These are phyloP conservation scores for Andrena minutula DNA, from an alignment of 2,888 invertebrate species.

Conservation along the genomic window DNA sequence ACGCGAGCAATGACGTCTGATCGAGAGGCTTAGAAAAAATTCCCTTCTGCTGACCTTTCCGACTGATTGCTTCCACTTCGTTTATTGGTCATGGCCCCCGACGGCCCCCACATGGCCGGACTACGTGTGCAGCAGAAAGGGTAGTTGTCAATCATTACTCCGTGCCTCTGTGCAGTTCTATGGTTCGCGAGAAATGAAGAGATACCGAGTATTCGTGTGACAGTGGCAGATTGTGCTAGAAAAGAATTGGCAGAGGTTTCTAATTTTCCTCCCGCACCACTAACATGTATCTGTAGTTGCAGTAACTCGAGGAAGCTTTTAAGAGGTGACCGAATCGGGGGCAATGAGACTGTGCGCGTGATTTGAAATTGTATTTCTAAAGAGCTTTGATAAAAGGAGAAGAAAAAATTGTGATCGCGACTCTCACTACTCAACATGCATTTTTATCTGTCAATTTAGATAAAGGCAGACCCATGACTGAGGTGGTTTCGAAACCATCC, in stretches of 20 bases:
- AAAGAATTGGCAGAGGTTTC: neutral
- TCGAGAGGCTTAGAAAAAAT: neutral
- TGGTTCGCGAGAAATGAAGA: constrained; percentile 11
- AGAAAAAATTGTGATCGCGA: neutral
- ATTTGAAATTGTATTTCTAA: neutral
- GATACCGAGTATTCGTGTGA: neutral
- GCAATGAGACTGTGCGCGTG: neutral
- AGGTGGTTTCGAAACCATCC: constrained; percentile 27
- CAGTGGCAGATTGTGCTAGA: neutral
- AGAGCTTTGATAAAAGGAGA: neutral
- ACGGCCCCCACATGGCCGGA: neutral
- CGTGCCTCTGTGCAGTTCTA: constrained; percentile 14
- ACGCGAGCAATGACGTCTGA: neutral
- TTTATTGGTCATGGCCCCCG: neutral
- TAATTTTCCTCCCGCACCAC: neutral
- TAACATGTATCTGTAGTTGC: constrained; percentile 1
- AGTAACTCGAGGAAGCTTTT: neutral
- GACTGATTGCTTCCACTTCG: neutral
- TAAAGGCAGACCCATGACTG: neutral
- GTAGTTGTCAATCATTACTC: constrained; percentile 28
- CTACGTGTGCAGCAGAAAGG: neutral
- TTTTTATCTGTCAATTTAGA: constrained; percentile 18
- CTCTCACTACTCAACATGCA: neutral
- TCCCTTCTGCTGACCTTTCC: neutral
- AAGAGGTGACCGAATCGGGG: neutral